Percentiles rank a stretch among this genome's conserved stretches.
Evolutionary conservation across 2,113 vertebrate genomes (phyloP).

Genomic region (Emydura subglobosa): DNA sequence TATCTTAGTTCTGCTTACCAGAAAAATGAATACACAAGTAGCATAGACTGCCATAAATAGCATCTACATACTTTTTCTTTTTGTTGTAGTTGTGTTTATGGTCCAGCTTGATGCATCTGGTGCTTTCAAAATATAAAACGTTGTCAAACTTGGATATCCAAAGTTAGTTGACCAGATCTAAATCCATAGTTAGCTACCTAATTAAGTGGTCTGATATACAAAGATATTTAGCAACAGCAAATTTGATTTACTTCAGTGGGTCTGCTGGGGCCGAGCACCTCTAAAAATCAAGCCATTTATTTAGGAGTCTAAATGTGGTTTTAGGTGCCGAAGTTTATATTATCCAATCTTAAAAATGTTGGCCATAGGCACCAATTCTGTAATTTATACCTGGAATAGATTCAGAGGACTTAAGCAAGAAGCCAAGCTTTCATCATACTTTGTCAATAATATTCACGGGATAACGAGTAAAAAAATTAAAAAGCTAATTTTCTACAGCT

Average conservation of each 20-base stretch:
- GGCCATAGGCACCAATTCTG: conserved; percentile 43
- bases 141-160: neutral
- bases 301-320: neutral
- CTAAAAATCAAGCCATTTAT: neutral
- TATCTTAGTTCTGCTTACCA: conserved; percentile 59
- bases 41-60: conserved; percentile 62
- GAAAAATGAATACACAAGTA: conserved; percentile 54
- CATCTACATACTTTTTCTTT: conserved; percentile 33
- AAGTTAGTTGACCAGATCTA: neutral
- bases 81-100: conserved; percentile 37
- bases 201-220: neutral
- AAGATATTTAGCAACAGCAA: neutral
- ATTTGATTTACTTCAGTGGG: neutral
- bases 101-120: conserved; percentile 34
- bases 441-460: conserved; percentile 30
- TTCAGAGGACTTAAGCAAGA: conserved; percentile 64
- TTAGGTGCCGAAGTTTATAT: neutral
- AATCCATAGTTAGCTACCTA: neutral
- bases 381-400: conserved; percentile 43
- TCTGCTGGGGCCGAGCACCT: neutral
- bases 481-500: conserved; percentile 32
- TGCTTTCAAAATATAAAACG: conserved; percentile 46
- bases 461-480: conserved; percentile 38
- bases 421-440: conserved; percentile 50
- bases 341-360: neutral